phyloP scores from a whole-genome alignment of 2,113 vertebrate genomes.

The Desmodus rotundus region DNA sequence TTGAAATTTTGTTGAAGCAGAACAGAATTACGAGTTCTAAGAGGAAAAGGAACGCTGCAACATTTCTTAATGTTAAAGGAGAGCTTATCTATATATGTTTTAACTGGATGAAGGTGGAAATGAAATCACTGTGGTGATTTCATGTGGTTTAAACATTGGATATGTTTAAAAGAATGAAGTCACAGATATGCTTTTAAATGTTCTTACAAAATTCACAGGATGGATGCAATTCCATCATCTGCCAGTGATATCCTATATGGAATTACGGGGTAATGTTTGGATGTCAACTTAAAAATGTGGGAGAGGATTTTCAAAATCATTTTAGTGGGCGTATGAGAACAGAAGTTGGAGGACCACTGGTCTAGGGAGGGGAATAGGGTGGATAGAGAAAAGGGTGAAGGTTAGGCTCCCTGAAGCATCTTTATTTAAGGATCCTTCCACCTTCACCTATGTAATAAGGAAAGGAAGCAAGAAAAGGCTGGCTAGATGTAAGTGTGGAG shows the following conservation, averaged over 20 bases:
- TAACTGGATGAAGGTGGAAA: slow-evolving; percentile 13
- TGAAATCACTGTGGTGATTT: slow-evolving; percentile 8
- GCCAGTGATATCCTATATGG: background rate
- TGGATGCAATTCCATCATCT: background rate
- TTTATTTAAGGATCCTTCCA: background rate
- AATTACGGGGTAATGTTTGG: background rate
- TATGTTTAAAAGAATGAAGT: slow-evolving; percentile 23
- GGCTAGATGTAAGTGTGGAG: background rate
- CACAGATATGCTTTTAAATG: slow-evolving; percentile 9
- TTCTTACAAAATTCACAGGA: background rate
- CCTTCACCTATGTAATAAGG: background rate
- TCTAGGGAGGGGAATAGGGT: background rate
- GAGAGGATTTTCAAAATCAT: background rate
- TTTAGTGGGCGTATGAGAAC: background rate
- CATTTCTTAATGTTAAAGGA: slow-evolving; percentile 26
- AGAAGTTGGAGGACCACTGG: background rate
- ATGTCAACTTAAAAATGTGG: background rate
- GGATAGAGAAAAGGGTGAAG: background rate
- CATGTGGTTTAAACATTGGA: background rate
- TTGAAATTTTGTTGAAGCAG: slow-evolving; percentile 40
- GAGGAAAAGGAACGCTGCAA: background rate
- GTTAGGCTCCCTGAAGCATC: background rate
- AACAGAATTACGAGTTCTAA: slow-evolving; percentile 38
- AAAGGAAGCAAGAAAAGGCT: background rate
- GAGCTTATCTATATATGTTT: background rate